Conservation (phyloP, 2,888 invertebrate species). For the Trissonchulus sp. region DNA sequence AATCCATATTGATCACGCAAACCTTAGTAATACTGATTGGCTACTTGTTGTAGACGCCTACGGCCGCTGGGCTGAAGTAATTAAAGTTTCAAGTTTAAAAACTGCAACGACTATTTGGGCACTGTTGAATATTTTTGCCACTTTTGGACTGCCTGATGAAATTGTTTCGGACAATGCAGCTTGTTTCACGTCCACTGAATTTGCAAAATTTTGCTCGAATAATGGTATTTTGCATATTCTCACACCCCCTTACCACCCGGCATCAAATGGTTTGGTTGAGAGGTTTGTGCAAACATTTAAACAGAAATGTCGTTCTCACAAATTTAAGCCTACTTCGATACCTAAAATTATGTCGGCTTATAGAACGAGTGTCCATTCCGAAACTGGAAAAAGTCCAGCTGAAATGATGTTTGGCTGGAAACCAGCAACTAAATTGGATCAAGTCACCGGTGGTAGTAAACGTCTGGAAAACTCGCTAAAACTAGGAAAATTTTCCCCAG, state of each 20-base stretch:
- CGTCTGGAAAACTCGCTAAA: not conserved
- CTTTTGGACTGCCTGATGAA: conserved; percentile 42
- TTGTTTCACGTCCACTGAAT: conserved; percentile 42
- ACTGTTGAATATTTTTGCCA: conserved; percentile 39
- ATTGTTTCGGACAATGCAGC: conserved; percentile 49
- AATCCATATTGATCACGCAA: conserved; percentile 55
- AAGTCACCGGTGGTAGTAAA: not conserved
- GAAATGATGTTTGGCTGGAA: not conserved
- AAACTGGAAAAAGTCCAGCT: not conserved
- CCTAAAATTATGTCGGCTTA: not conserved
- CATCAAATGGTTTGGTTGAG: conserved; percentile 45
- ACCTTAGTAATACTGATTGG: conserved; percentile 44
- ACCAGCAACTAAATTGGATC: not conserved
- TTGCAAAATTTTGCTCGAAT: conserved; percentile 38
- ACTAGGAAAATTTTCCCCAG: not conserved
- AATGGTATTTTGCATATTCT: conserved; percentile 39
- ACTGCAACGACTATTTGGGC: conserved; percentile 38
- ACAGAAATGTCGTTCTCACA: not conserved
- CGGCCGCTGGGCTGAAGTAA: conserved; percentile 51
- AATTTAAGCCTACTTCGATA: not conserved
- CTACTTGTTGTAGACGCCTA: conserved; percentile 52
- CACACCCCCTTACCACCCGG: conserved; percentile 43
- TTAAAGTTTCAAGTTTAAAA: conserved; percentile 42
- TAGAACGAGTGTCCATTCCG: not conserved
- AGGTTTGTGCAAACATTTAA: conserved; percentile 42